Evolutionary conservation across 1,140 invertebrate genomes (phyloP), one percentile per base, ranked within the genome.

Genomic region (Brachionus manjavacas): DNA sequence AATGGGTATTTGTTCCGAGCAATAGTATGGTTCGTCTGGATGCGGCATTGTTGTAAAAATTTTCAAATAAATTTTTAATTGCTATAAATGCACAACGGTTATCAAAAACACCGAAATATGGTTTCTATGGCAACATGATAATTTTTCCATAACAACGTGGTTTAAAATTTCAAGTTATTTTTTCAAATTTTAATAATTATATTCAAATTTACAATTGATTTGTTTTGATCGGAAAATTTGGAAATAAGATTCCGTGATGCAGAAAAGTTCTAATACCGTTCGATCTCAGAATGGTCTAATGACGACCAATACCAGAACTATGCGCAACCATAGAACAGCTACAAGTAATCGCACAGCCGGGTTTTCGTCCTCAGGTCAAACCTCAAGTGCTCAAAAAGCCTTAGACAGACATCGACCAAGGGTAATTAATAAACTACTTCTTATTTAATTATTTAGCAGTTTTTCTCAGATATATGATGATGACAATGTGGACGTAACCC

Each of bases 1-100:
- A 85, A 96, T 92, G 84, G 92, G 91, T 85, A 94, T 90, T 86
- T 90, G 90, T 86, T 91, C 87, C 4, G 88, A 88, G 85, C 89
- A 90, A 87, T 90, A 90, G 80, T 89, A 90, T 23, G 89, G 89
- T 83, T 90, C 89, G 86, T 90, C 89, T 84, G 88, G 79, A 68
- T 81, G 79, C 11, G 79, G 79, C 79, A 81, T 81, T 68, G 14
- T 81, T 25, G 11, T 76, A 76, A 76, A 49, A 46, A 28, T 76
- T 76, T 25, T 14, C 11, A 25, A 25, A 76, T 46, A 76, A 76
- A 76, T 49, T 74, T 41, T 39, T 41, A 43, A 41, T 23, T 41
- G 25, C 9, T 76, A 14, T 49, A 76, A 76, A 49, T 49, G 8
- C n/a, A 76, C 20, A 49, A 46, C 46, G 1, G 25, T 49, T 23